A percentile compares a stretch with the other conserved stretches of the same genome.
These are phyloP conservation scores for Scaptomyza tumidula DNA, from an alignment of 2,888 invertebrate species.

Conservation along the genomic window DNA sequence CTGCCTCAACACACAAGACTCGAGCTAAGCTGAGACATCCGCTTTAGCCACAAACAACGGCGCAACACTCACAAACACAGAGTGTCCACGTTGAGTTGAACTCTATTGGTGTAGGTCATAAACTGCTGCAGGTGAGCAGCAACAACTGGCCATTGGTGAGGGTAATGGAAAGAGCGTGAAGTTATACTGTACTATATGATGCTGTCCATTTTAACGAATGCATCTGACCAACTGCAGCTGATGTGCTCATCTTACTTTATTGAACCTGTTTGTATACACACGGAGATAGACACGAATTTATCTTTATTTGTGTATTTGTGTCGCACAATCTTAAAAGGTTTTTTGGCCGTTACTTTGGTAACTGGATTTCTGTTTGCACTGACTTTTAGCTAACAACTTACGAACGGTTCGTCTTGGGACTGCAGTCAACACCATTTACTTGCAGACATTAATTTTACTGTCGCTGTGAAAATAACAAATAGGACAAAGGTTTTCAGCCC, in stretches of 20 bases:
- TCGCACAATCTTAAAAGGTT: conserved; percentile 52
- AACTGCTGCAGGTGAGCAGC: conserved; percentile 67
- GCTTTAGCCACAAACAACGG: conserved; percentile 32
- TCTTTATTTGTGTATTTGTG: conserved; percentile 48
- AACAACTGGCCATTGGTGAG: conserved; percentile 35
- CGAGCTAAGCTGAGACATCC: conserved; percentile 24
- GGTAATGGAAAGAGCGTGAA: background rate
- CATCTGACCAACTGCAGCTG: conserved; percentile 72
- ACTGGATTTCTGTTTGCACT: conserved; percentile 46
- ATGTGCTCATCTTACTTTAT: conserved; percentile 63
- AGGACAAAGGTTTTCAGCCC: conserved; percentile 1
- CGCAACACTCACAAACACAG: conserved; percentile 4
- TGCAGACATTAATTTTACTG: conserved; percentile 53
- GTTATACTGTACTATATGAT: conserved; percentile 14
- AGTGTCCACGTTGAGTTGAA: conserved; percentile 25
- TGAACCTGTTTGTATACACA: conserved; percentile 37
- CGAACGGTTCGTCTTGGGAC: conserved; percentile 51
- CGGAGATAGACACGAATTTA: conserved; percentile 7
- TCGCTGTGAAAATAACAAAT: conserved; percentile 9
- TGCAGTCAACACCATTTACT: conserved; percentile 65
- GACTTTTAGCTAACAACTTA: conserved; percentile 24
- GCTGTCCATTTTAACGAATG: conserved; percentile 61
- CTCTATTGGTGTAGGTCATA: conserved; percentile 77
- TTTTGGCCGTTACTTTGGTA: conserved; percentile 54
- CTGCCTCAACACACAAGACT: conserved; percentile 23